These are phyloP conservation scores for Hylia prasina DNA, from an alignment of 2,113 vertebrate genomes.

Conservation along the genomic window DNA sequence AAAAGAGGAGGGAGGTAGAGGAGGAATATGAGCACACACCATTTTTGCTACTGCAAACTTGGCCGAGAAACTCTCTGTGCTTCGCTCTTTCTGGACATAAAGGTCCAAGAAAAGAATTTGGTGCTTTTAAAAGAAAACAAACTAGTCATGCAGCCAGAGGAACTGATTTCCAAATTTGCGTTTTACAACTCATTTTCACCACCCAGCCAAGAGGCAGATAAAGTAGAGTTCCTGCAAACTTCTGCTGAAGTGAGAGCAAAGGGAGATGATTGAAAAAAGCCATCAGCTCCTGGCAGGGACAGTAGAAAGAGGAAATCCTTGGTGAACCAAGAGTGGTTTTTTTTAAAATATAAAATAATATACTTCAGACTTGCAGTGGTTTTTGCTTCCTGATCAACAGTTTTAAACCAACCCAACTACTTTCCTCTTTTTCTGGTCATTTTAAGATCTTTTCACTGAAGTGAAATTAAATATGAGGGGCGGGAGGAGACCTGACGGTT, in stretches of 20 bases:
- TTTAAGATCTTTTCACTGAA: background rate
- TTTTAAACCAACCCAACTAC: background rate
- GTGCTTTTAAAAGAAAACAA: background rate
- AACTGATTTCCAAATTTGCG: background rate
- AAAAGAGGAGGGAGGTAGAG: background rate
- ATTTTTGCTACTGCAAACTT: background rate
- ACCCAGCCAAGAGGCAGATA: background rate
- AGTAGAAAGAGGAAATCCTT: background rate
- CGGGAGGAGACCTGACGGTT: background rate
- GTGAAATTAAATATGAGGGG: accelerated
- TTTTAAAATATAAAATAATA: background rate
- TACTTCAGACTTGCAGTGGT: background rate
- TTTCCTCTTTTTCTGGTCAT: background rate
- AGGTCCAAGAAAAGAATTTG: background rate
- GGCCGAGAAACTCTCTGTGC: background rate
- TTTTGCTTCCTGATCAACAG: conserved; percentile 27
- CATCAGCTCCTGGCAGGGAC: background rate
- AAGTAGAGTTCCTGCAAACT: background rate
- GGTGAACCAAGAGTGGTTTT: background rate
- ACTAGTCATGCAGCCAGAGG: background rate
- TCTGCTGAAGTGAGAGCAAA: background rate
- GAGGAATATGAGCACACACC: background rate
- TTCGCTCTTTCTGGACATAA: background rate
- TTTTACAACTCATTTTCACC: background rate
- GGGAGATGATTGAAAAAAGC: background rate